Evolutionary conservation across 2,888 invertebrate genomes (phyloP).

Genomic region (Lamproptera curius): DNA sequence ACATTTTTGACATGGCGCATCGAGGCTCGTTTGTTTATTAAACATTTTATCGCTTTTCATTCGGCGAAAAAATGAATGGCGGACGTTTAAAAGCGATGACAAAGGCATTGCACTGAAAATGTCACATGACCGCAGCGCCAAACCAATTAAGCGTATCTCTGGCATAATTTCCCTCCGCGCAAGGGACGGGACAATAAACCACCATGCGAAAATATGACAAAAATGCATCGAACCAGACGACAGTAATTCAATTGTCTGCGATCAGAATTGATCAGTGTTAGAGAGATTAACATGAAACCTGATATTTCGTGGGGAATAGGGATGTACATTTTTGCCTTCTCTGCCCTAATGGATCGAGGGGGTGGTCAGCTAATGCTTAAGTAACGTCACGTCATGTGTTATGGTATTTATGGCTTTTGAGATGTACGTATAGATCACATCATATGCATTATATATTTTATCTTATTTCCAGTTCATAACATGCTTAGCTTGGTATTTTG

Average conservation of each 20-base stretch:
- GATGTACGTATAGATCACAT: neutral
- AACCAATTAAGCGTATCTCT: slow-evolving; percentile 73
- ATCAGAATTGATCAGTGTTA: slow-evolving; percentile 69
- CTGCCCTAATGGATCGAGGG: slow-evolving; percentile 62
- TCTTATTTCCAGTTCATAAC: too few species aligned
- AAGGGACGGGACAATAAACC: slow-evolving; percentile 34
- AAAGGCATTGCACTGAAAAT: slow-evolving; percentile 72
- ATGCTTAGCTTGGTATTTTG: too few species aligned
- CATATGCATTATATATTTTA: neutral
- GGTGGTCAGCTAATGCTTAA: slow-evolving; percentile 37
- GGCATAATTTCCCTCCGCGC: slow-evolving; percentile 54
- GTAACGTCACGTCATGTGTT: slow-evolving; percentile 38
- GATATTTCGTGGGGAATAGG: slow-evolving; percentile 65
- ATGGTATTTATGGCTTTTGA: slow-evolving; percentile 15
- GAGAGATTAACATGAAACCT: slow-evolving; percentile 72
- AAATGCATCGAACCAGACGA: slow-evolving; percentile 68
- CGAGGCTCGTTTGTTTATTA: neutral
- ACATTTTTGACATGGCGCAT: slow-evolving; percentile 4
- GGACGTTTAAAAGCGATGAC: slow-evolving; percentile 68
- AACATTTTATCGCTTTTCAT: slow-evolving; percentile 46
- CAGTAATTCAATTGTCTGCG: slow-evolving; percentile 71
- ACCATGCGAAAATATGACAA: slow-evolving; percentile 62
- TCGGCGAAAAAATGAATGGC: slow-evolving; percentile 48
- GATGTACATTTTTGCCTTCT: slow-evolving; percentile 47
- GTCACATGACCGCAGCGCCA: slow-evolving; percentile 70